Conservation (phyloP, 2,113 vertebrate genomes). For the Arenaria interpres region DNA sequence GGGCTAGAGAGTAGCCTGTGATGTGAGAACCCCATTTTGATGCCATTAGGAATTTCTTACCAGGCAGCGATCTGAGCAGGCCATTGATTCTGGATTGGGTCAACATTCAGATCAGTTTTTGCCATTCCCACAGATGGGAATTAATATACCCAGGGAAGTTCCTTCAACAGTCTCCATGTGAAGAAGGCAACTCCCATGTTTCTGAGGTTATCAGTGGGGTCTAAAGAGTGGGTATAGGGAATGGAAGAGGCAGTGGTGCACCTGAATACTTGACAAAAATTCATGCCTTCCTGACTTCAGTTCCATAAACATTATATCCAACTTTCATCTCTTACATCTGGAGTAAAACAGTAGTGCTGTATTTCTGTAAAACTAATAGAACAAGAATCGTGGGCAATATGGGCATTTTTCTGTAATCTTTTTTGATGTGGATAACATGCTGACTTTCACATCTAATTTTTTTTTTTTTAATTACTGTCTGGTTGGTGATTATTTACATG, state of each 20-base stretch:
- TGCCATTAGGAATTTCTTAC: neutral
- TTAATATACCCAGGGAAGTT: neutral
- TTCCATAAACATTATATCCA: neutral
- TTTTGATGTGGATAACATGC: neutral
- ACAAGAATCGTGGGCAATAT: neutral
- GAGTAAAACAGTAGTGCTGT: neutral
- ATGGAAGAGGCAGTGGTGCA: neutral
- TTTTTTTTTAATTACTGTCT: slow-evolving; percentile 6
- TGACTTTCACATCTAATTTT: neutral
- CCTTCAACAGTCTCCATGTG: neutral
- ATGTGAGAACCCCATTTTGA: neutral
- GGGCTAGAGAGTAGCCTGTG: neutral
- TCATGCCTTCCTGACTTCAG: neutral
- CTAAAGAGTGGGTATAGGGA: neutral
- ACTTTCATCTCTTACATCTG: neutral
- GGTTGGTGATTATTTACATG: slow-evolving; percentile 54
- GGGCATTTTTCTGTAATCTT: neutral
- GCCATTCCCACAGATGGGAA: neutral
- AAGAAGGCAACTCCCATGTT: neutral
- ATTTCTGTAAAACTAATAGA: neutral
- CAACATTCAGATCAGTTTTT: neutral
- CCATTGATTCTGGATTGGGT: neutral
- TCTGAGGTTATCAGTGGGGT: neutral
- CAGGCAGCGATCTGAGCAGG: neutral
- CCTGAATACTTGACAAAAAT: neutral